These are phyloP conservation scores for Steatocranus sp. DNA, from an alignment of 2,797 vertebrate genomes.

Conservation along the genomic window DNA sequence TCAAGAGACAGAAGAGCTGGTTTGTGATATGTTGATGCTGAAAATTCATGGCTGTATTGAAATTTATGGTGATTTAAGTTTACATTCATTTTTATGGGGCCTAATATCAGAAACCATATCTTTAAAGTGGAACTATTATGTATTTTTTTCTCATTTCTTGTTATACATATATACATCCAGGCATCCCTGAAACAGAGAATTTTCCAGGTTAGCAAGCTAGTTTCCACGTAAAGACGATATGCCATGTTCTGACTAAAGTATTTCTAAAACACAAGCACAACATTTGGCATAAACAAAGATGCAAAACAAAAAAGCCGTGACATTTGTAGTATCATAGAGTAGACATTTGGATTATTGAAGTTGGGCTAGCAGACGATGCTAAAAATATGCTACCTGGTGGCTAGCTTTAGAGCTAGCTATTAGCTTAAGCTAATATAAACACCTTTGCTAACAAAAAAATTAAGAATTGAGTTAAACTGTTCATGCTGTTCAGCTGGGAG, in stretches of 20 bases:
- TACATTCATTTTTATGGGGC: constrained; percentile 30
- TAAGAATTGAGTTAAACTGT: background rate
- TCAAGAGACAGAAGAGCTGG: constrained; percentile 9
- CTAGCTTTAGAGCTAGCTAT: background rate
- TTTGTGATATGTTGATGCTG: constrained; percentile 11
- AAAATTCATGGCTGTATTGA: constrained; percentile 39
- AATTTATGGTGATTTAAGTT: constrained; percentile 46
- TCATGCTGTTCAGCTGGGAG: background rate
- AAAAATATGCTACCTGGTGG: background rate
- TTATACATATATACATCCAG: background rate
- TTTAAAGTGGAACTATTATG: constrained; percentile 22
- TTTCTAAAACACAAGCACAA: background rate
- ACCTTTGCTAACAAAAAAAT: background rate
- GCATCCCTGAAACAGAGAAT: background rate
- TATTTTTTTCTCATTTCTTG: background rate
- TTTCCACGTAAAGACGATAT: background rate
- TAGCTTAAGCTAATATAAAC: background rate
- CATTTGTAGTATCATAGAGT: background rate
- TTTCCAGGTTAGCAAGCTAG: background rate
- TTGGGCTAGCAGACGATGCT: background rate
- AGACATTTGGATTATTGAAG: background rate
- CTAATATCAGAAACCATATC: constrained; percentile 35
- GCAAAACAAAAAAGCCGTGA: background rate
- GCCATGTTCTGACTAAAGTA: background rate
- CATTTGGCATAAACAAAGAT: background rate